Conservation (phyloP, 2,113 vertebrate species). For the Otocyon megalotis region DNA sequence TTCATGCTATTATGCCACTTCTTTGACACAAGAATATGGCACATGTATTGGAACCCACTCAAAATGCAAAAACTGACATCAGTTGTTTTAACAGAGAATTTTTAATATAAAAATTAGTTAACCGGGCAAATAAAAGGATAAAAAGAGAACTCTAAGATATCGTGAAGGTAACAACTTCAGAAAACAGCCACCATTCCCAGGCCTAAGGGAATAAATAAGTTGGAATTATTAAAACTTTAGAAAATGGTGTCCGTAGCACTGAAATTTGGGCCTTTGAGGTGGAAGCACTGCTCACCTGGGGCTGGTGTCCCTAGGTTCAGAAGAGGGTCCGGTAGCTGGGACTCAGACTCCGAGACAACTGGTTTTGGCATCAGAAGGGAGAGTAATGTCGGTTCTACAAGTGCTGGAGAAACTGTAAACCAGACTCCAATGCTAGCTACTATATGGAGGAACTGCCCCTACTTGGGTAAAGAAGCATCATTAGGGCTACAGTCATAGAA, state of each 20-base stretch:
- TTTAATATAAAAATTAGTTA: background rate
- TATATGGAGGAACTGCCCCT: background rate
- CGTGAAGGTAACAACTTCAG: background rate
- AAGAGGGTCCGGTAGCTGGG: background rate
- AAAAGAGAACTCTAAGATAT: background rate
- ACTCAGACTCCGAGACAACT: background rate
- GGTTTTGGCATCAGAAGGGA: background rate
- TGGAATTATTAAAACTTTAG: background rate
- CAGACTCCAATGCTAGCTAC: background rate
- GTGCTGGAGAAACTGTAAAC: background rate
- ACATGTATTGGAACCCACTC: background rate
- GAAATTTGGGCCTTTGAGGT: background rate
- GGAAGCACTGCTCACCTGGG: background rate
- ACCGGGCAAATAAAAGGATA: background rate
- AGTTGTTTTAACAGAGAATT: background rate
- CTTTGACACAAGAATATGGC: background rate
- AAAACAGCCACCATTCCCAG: background rate
- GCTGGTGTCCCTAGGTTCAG: background rate
- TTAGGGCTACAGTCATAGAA: background rate
- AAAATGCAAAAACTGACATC: background rate
- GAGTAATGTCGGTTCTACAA: background rate
- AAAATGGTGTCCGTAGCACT: background rate
- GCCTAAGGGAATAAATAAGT: background rate
- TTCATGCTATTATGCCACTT: background rate
- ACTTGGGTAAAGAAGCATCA: background rate